These are phyloP conservation scores for Corythaeola cristata DNA, from an alignment of 2,113 vertebrate genomes.

Conservation along the genomic window DNA sequence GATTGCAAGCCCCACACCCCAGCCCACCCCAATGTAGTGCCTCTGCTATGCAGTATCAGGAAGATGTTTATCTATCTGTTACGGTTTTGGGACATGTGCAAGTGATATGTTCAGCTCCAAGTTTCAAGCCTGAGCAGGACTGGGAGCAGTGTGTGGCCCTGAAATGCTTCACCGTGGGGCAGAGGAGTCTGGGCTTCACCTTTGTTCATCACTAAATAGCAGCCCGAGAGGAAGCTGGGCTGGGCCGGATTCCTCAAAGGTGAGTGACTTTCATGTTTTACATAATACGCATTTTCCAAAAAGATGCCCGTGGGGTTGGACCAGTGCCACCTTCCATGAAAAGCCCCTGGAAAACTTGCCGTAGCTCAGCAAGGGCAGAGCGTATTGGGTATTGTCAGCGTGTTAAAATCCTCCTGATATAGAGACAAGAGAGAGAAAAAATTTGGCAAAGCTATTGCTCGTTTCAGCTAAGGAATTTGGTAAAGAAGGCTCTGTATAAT, in stretches of 20 bases:
- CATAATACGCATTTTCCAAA: neutral
- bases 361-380: neutral
- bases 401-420: constrained; percentile 37
- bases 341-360: neutral
- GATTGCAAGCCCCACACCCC: neutral
- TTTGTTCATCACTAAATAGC: neutral
- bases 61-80: constrained; percentile 47
- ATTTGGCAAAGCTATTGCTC: constrained; percentile 24
- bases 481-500: constrained; percentile 62
- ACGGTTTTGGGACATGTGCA: neutral
- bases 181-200: neutral
- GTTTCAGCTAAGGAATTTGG: constrained; percentile 41
- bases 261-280: neutral
- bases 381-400: neutral
- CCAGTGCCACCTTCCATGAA: neutral
- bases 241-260: constrained; percentile 6
- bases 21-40: neutral
- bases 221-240: neutral
- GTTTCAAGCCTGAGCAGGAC: constrained; percentile 41
- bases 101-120: neutral
- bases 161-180: neutral
- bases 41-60: neutral
- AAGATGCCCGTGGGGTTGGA: neutral
- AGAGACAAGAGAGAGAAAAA: neutral
- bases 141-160: neutral